Evolutionary conservation across 2,797 vertebrate genomes (phyloP).

Genomic region (Enteromius thamalakanensis): DNA sequence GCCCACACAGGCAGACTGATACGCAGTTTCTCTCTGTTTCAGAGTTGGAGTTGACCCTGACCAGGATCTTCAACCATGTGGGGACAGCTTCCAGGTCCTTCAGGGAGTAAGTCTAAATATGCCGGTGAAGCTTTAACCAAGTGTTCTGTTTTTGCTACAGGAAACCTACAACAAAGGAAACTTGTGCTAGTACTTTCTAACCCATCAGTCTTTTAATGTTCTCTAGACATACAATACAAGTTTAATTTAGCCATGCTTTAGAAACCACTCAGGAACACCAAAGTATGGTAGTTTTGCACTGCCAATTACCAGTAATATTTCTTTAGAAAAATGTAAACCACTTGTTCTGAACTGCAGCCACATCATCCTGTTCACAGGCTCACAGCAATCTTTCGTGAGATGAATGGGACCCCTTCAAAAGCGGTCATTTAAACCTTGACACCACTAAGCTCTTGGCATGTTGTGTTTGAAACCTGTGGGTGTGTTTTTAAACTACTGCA

Average conservation of each 20-base stretch:
- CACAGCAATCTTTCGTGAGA: background rate
- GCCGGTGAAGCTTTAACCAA: background rate
- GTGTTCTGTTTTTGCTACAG: background rate
- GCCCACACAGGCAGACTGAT: background rate
- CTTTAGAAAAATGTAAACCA: background rate
- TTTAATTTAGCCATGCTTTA: too few relatives aligned
- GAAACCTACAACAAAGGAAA: background rate
- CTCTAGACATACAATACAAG: background rate
- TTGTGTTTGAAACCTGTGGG: background rate
- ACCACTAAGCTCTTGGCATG: background rate
- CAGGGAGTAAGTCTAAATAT: slow-evolving; percentile 86
- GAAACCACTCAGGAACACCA: background rate
- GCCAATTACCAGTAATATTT: background rate
- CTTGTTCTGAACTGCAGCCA: background rate
- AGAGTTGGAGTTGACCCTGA: slow-evolving; percentile 96
- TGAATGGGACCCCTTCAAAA: background rate
- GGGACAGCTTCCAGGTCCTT: slow-evolving; percentile 96
- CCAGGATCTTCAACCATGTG: slow-evolving; percentile 88
- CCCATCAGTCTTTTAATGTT: background rate
- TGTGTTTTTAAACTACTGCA: background rate
- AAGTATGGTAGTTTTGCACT: background rate
- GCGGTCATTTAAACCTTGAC: background rate
- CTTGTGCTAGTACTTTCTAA: background rate
- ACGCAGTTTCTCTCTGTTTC: slow-evolving; percentile 38
- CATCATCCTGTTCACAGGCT: background rate